phyloP scores from a whole-genome alignment of 2,113 vertebrate genomes.

The Psephotus haematonotus region DNA sequence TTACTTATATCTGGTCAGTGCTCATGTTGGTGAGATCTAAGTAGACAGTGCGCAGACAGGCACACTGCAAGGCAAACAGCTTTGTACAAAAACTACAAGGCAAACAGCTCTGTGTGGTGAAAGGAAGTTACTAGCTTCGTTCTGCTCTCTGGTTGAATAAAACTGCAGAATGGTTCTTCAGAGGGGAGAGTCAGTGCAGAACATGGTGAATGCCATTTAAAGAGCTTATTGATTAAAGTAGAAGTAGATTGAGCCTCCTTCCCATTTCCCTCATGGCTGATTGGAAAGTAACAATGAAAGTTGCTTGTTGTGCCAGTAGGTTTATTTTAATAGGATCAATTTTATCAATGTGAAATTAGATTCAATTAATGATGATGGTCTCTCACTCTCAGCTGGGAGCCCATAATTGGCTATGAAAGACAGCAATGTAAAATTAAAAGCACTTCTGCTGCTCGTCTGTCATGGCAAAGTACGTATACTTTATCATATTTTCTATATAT shows the following conservation, averaged over 20 bases:
- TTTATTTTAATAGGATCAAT: slow-evolving; percentile 50
- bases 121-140: background rate
- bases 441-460: background rate
- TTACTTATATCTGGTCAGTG: background rate
- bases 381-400: background rate
- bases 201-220: background rate
- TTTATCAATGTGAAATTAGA: slow-evolving; percentile 23
- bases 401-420: slow-evolving; percentile 1
- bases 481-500: background rate
- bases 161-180: background rate
- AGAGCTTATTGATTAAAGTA: background rate
- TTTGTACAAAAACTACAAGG: too few relatives aligned
- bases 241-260: background rate
- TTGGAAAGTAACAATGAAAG: background rate
- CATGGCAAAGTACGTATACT: background rate
- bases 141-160: background rate
- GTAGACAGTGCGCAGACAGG: background rate
- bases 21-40: background rate
- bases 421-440: background rate
- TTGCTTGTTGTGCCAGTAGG: background rate
- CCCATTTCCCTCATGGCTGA: background rate
- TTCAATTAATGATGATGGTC: slow-evolving; percentile 18
- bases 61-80: background rate
- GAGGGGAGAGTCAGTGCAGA: rapidly evolving
- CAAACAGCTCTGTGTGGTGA: background rate